phyloP scores from a whole-genome alignment of 2,113 vertebrate species.

The Recurvirostra avosetta region DNA sequence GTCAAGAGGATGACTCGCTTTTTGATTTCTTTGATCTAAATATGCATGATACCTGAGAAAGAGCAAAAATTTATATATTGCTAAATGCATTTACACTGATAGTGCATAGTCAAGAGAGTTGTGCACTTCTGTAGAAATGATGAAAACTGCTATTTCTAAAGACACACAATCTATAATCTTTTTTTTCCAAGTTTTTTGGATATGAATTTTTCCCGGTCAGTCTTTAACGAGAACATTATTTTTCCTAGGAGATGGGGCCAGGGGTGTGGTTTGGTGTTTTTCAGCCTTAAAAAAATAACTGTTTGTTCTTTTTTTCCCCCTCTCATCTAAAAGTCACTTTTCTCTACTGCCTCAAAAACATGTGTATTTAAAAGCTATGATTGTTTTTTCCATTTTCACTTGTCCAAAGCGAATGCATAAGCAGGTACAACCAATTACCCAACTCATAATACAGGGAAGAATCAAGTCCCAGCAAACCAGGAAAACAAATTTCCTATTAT shows the following conservation, averaged over 20 bases:
- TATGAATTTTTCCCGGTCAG: neutral
- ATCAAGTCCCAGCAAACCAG: neutral
- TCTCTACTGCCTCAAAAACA: neutral
- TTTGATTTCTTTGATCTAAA: neutral
- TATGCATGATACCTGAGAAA: neutral
- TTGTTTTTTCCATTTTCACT: neutral
- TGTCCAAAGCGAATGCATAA: neutral
- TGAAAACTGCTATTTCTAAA: neutral
- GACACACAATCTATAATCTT: neutral
- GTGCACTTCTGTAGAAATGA: neutral
- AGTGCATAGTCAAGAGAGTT: neutral
- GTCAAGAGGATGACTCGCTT: neutral
- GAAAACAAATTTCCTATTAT: neutral
- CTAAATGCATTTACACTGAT: neutral
- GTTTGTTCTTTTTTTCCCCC: rapidly evolving
- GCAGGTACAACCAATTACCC: neutral
- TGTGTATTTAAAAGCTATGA: rapidly evolving
- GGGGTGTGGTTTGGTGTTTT: neutral
- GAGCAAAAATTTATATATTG: neutral
- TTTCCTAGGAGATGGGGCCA: neutral
- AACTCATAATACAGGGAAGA: neutral
- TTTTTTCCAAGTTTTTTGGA: neutral
- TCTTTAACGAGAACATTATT: neutral
- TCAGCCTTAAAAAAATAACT: neutral
- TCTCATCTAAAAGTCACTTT: neutral